Conservation (phyloP, 2,888 invertebrate species). For the Clusia tigrina region DNA sequence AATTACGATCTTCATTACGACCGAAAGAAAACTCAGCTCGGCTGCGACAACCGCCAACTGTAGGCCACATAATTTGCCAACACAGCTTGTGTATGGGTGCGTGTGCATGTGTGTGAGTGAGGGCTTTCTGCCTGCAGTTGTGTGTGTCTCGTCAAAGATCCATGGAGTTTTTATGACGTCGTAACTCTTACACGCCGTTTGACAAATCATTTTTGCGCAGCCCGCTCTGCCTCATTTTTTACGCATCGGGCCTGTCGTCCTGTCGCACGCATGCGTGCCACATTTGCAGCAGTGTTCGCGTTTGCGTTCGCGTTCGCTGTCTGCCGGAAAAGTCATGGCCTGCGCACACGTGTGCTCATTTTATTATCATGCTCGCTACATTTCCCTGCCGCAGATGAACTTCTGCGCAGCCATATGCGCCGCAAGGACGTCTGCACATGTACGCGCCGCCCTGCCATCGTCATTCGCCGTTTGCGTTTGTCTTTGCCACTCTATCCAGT, state of each 20-base stretch:
- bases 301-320: neutral
- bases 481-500: neutral
- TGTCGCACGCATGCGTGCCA: neutral
- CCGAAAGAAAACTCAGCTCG: neutral
- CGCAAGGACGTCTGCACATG: too few relatives aligned
- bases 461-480: neutral
- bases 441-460: too few relatives aligned
- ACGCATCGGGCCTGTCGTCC: neutral
- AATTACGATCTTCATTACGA: conserved; percentile 19
- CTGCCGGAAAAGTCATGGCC: neutral
- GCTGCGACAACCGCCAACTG: too few relatives aligned
- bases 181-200: conserved; percentile 12
- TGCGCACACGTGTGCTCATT: conserved; percentile 22
- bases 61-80: too few relatives aligned
- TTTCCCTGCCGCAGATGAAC: conserved; percentile 3
- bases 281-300: neutral
- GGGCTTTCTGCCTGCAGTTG: too few relatives aligned
- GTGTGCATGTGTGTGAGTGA: too few relatives aligned
- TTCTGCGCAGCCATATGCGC: neutral
- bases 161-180: conserved; percentile 21
- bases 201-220: conserved; percentile 14
- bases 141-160: neutral
- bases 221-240: conserved; percentile 6
- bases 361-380: too few relatives aligned
- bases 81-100: too few relatives aligned